These are phyloP conservation scores for Autographa pulchrina DNA, from an alignment of 2,888 invertebrate genomes.

Conservation along the genomic window DNA sequence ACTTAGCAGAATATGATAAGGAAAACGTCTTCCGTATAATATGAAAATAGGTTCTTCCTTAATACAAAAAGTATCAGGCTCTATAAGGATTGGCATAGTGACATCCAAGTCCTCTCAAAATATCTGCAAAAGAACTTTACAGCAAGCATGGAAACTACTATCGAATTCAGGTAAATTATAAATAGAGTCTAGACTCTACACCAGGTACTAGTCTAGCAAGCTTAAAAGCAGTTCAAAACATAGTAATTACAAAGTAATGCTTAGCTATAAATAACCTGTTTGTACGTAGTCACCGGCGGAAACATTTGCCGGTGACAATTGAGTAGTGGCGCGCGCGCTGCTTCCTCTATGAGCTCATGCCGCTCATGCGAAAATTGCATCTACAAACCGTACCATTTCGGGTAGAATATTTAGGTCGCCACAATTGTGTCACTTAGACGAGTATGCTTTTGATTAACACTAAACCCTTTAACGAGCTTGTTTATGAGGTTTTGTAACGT, in stretches of 20 bases:
- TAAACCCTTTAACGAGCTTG: slow-evolving; percentile 50
- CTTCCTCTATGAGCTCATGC: slow-evolving; percentile 80
- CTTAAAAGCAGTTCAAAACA: slow-evolving; percentile 17
- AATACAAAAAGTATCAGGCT: too few species aligned
- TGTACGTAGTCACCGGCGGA: slow-evolving; percentile 54
- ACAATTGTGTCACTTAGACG: slow-evolving; percentile 60
- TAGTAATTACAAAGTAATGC: slow-evolving; percentile 16
- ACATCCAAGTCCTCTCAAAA: too few species aligned
- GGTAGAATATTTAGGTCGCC: slow-evolving; percentile 69
- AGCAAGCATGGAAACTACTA: background rate
- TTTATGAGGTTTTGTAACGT: slow-evolving; percentile 38
- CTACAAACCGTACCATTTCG: slow-evolving; percentile 65
- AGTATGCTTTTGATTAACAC: slow-evolving; percentile 58
- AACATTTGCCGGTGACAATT: slow-evolving; percentile 66
- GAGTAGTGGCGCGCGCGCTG: slow-evolving; percentile 53
- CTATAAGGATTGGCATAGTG: too few species aligned
- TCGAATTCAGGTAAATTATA: background rate
- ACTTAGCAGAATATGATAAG: background rate
- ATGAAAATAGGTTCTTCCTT: too few species aligned
- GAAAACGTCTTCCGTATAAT: too few species aligned
- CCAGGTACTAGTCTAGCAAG: background rate
- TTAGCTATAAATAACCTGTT: slow-evolving; percentile 45
- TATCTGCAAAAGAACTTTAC: too few species aligned
- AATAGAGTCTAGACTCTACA: background rate
- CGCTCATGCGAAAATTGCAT: slow-evolving; percentile 74